Percentiles rank a stretch among this genome's conserved stretches.
These are phyloP conservation scores for Thera britannica DNA, from an alignment of 2,888 invertebrate species.

Conservation along the genomic window DNA sequence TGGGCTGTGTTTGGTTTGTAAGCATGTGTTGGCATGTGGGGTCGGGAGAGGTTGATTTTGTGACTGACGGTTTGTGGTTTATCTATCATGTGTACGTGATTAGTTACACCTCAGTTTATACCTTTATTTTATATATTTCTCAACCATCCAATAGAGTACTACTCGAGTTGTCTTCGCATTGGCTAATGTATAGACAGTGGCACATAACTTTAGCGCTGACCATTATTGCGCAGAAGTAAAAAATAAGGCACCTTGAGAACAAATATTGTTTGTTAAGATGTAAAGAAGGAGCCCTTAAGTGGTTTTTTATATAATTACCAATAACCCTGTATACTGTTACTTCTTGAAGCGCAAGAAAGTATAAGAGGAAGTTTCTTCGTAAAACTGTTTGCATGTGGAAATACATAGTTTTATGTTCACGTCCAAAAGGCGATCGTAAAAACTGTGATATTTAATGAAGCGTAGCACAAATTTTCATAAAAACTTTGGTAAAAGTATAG, in stretches of 20 bases:
- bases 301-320: no score
- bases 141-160: no score
- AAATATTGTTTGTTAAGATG: no score
- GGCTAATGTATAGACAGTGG: no score
- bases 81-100: not conserved
- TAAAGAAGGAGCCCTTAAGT: no score
- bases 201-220: no score
- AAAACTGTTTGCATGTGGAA: constrained; percentile 11
- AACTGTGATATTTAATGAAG: constrained; percentile 18
- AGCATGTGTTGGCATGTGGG: constrained; percentile 18
- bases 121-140: no score
- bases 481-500: not conserved
- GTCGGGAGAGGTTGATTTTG: constrained; percentile 9
- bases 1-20: constrained; percentile 8
- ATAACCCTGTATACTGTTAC: not conserved
- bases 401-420: constrained; percentile 7
- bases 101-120: not conserved
- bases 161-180: no score
- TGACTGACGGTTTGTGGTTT: not conserved
- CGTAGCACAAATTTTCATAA: not conserved
- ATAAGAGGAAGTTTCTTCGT: constrained; percentile 13
- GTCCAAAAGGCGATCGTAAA: constrained; percentile 18
- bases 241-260: no score
- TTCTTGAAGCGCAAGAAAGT: not conserved
- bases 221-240: no score